Percentiles rank a stretch among this genome's conserved stretches.
Evolutionary conservation across 2,113 vertebrate species (phyloP).

Genomic region (Petaurus breviceps): DNA sequence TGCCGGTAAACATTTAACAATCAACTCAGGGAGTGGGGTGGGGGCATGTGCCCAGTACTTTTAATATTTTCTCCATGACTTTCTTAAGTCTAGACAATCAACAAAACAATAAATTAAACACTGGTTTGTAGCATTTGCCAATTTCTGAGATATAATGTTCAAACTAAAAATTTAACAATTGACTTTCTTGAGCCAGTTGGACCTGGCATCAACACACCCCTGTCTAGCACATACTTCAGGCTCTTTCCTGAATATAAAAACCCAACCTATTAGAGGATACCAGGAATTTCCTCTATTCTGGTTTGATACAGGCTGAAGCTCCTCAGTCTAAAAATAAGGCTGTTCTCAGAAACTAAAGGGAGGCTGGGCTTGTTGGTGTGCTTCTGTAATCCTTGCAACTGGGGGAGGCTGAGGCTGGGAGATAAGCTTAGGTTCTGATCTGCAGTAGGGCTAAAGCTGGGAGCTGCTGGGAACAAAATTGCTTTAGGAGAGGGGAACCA

Average conservation of each 20-base stretch:
- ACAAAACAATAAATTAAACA: neutral
- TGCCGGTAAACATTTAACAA: neutral
- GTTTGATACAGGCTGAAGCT: neutral
- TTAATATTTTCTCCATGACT: neutral
- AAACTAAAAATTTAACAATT: neutral
- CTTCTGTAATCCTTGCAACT: neutral
- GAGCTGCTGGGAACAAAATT: neutral
- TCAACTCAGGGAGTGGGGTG: neutral
- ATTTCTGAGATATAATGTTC: neutral
- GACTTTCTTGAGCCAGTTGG: neutral
- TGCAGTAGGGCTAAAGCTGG: neutral
- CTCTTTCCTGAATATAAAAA: neutral
- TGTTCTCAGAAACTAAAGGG: neutral
- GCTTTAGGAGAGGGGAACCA: neutral
- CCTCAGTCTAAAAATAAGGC: constrained; percentile 21
- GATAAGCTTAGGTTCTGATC: neutral
- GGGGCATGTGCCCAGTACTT: neutral
- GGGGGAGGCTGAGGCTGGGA: neutral
- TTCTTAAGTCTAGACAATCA: neutral
- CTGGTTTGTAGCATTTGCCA: neutral
- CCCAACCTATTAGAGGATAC: neutral
- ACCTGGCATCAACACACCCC: neutral
- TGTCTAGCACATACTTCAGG: neutral
- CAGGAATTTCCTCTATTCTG: neutral
- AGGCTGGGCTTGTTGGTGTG: neutral